Evolutionary conservation across 2,797 vertebrate species (phyloP).

Genomic region (Notolabrus celidotus): DNA sequence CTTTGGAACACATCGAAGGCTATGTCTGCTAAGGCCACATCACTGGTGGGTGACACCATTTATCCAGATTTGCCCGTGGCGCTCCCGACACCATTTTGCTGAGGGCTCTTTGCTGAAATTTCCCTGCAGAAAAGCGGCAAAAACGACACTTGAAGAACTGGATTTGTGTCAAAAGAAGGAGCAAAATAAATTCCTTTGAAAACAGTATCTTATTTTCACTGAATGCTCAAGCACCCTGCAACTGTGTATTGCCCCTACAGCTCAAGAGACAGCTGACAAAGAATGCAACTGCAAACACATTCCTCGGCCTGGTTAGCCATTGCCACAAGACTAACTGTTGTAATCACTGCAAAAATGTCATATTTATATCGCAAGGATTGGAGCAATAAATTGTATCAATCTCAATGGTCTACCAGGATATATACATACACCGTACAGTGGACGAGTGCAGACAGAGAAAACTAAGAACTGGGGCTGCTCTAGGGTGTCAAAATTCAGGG

Average conservation of each 20-base stretch:
- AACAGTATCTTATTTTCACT: constrained; percentile 10
- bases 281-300: constrained; percentile 19
- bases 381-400: constrained; percentile 10
- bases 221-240: constrained; percentile 8
- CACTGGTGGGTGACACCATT: constrained; percentile 75
- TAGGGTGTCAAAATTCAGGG: too few relatives aligned
- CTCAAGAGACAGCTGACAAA: not conserved
- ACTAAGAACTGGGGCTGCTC: too few relatives aligned
- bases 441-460: too few relatives aligned
- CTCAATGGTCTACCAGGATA: not conserved
- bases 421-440: not conserved
- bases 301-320: not conserved
- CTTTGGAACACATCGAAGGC: constrained; percentile 66
- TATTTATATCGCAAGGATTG: not conserved
- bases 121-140: constrained; percentile 2
- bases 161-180: constrained; percentile 15
- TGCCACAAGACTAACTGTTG: not conserved
- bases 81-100: constrained; percentile 67
- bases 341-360: not conserved
- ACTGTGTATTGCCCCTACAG: constrained; percentile 19
- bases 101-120: constrained; percentile 50
- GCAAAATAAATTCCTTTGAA: constrained; percentile 25
- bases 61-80: constrained; percentile 60
- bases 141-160: constrained; percentile 26
- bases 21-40: constrained; percentile 67